Evolutionary conservation across 2,888 invertebrate species (phyloP).

Genomic region (Brachyptera putata): DNA sequence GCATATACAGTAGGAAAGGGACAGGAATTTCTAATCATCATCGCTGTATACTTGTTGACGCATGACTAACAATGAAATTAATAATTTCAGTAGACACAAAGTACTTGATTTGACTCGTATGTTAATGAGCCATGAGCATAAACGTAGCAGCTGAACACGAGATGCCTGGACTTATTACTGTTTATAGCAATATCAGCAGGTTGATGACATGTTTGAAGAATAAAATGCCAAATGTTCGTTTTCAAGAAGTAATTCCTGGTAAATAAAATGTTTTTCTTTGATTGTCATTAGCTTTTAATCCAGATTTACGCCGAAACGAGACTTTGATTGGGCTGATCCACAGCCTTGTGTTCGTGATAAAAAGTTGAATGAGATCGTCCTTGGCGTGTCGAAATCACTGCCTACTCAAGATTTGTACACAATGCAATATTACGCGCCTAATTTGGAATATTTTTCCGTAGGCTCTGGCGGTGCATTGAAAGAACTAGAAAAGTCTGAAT

Average conservation of each 20-base stretch:
- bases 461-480: conserved; percentile 20
- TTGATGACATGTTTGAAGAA: conserved; percentile 39
- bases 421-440: not conserved
- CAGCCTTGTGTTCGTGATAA: conserved; percentile 1
- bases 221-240: conserved; percentile 38
- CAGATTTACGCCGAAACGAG: conserved; percentile 1
- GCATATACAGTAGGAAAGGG: too few relatives aligned
- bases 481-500: conserved; percentile 42
- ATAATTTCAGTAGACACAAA: not conserved
- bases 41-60: too few relatives aligned
- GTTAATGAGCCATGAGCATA: conserved; percentile 26
- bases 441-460: not conserved
- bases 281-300: not conserved
- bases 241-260: conserved; percentile 40
- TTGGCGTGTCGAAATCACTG: not conserved
- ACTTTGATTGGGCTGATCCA: not conserved
- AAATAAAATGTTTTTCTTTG: conserved; percentile 28
- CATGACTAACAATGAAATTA: not conserved
- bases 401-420: not conserved
- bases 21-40: too few relatives aligned
- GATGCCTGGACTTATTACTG: conserved; percentile 35
- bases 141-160: conserved; percentile 12
- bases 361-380: not conserved
- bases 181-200: conserved; percentile 40
- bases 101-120: conserved; percentile 30